These are phyloP conservation scores for Egretta garzetta DNA, from an alignment of 2,113 vertebrate genomes.

Conservation along the genomic window DNA sequence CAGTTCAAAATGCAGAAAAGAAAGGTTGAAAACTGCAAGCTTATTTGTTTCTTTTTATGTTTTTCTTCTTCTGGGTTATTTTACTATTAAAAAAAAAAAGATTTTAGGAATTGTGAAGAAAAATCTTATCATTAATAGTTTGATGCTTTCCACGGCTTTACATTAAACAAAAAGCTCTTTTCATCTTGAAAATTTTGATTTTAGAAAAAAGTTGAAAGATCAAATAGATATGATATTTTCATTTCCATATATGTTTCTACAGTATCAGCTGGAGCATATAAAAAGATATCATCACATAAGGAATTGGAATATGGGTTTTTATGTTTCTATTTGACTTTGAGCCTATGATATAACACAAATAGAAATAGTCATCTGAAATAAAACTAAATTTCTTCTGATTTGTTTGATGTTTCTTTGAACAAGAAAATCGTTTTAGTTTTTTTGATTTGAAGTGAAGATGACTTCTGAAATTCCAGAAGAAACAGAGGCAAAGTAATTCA, in stretches of 20 bases:
- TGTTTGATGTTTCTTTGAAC: neutral
- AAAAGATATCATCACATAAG: neutral
- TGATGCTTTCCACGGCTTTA: neutral
- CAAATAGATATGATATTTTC: neutral
- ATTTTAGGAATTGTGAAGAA: neutral
- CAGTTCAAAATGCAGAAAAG: constrained; percentile 32
- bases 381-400: neutral
- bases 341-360: neutral
- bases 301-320: neutral
- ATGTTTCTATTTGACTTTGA: neutral
- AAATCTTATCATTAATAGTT: neutral
- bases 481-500: neutral
- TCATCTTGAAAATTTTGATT: neutral
- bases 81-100: neutral
- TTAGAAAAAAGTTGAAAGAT: neutral
- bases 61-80: neutral
- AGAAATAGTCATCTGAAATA: neutral
- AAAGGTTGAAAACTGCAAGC: neutral
- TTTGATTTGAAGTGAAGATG: neutral
- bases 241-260: neutral
- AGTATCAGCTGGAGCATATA: neutral
- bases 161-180: neutral
- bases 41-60: constrained; percentile 17
- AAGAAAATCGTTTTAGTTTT: neutral
- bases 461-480: neutral